Percentiles rank a stretch among this genome's conserved stretches.
Conservation (phyloP, 2,888 invertebrate species). For the Xanthorhoe designata region DNA sequence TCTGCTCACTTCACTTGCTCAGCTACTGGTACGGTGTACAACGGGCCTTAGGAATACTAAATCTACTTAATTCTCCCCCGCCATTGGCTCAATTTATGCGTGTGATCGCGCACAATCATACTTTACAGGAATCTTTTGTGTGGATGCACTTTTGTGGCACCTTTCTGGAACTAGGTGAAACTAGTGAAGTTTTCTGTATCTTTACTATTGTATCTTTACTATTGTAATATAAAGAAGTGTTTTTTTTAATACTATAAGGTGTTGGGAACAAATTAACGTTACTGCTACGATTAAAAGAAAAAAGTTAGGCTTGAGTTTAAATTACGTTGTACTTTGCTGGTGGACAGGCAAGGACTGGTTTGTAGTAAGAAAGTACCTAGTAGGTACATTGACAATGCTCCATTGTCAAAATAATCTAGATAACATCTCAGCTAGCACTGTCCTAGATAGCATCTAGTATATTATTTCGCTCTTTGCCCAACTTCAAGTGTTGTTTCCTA, state of each 20-base stretch:
- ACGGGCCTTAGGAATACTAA: constrained; percentile 9
- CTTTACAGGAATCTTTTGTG: constrained; percentile 18
- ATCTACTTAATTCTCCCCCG: constrained; percentile 20
- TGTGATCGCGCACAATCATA: constrained; percentile 24
- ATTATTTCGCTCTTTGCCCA: constrained; percentile 23
- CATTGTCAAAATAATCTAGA: neutral
- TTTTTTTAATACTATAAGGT: too few species aligned
- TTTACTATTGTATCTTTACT: too few species aligned
- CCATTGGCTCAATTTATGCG: constrained; percentile 31
- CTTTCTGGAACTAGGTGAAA: constrained; percentile 6
- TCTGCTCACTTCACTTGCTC: neutral
- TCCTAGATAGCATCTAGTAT: constrained; percentile 13
- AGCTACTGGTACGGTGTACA: constrained; percentile 4
- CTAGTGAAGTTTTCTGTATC: neutral
- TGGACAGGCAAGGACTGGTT: too few species aligned
- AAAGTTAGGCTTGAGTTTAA: too few species aligned
- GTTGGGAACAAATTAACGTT: too few species aligned
- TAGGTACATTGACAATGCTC: neutral
- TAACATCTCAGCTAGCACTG: constrained; percentile 11
- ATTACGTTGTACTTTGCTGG: too few species aligned
- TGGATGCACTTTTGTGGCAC: constrained; percentile 28
- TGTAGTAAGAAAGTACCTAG: neutral
- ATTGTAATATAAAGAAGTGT: too few species aligned
- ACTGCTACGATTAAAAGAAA: too few species aligned
- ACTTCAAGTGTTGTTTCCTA: constrained; percentile 27